Evolutionary conservation across 2,888 invertebrate species (phyloP).

Genomic region (Caenorhabditis panamensis): DNA sequence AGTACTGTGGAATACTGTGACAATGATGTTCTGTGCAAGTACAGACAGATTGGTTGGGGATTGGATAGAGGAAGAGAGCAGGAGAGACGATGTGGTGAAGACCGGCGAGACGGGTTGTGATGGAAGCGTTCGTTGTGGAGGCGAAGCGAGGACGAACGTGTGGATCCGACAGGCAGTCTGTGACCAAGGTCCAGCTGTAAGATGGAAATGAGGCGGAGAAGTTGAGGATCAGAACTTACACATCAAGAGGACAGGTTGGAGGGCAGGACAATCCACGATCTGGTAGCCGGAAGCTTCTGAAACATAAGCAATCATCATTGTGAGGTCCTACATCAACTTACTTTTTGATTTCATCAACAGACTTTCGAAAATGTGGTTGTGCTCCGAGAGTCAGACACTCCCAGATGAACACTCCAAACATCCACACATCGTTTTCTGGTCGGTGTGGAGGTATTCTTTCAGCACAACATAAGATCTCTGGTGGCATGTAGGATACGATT

Average conservation of each 20-base stretch:
- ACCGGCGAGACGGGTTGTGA: constrained; percentile 32
- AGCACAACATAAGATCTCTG: constrained; percentile 74
- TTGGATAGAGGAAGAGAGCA: constrained; percentile 53
- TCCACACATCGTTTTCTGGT: constrained; percentile 79
- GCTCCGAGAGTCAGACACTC: constrained; percentile 79
- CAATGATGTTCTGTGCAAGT: constrained; percentile 78
- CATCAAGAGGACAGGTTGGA: constrained; percentile 74
- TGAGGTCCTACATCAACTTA: constrained; percentile 15
- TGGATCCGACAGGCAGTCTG: constrained; percentile 77
- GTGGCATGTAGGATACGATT: constrained; percentile 79
- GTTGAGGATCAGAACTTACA: too few relatives aligned
- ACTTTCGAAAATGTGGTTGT: constrained; percentile 77
- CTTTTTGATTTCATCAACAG: constrained; percentile 75
- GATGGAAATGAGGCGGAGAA: too few relatives aligned
- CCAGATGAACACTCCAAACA: constrained; percentile 79
- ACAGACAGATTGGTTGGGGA: constrained; percentile 76
- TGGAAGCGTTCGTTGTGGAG: constrained; percentile 44
- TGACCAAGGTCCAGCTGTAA: constrained; percentile 73
- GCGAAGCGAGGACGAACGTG: constrained; percentile 77
- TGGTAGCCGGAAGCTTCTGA: constrained; percentile 67
- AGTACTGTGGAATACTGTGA: constrained; percentile 41
- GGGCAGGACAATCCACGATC: constrained; percentile 78
- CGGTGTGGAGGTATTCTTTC: constrained; percentile 74
- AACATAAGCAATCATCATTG: constrained; percentile 5
- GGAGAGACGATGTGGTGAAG: constrained; percentile 55